phyloP scores from a whole-genome alignment of 2,888 invertebrate species.

The Amphipyra tragopoginis region DNA sequence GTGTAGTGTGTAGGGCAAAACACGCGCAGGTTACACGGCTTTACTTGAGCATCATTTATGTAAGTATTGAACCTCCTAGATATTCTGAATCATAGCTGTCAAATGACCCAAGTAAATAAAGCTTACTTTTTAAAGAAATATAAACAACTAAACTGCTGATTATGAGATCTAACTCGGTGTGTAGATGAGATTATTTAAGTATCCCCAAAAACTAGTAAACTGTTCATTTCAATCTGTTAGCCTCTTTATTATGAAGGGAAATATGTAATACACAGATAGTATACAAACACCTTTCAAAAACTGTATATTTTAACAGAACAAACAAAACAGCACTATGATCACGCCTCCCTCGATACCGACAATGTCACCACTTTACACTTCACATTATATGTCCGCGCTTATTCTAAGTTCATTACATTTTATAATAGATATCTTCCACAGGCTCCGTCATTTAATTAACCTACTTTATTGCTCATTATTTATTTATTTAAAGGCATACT shows the following conservation, averaged over 20 bases:
- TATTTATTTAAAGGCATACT: slow-evolving; percentile 81
- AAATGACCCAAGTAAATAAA: too few relatives aligned
- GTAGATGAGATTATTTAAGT: slow-evolving; percentile 40
- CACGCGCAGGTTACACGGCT: too few relatives aligned
- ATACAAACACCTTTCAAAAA: slow-evolving; percentile 65
- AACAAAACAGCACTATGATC: slow-evolving; percentile 62
- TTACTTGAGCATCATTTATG: slow-evolving; percentile 41
- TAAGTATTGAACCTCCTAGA: slow-evolving; percentile 19
- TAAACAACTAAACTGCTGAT: slow-evolving; percentile 2
- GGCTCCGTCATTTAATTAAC: slow-evolving; percentile 56
- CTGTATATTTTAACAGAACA: slow-evolving; percentile 63
- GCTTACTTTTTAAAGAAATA: not conserved
- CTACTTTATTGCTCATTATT: slow-evolving; percentile 79
- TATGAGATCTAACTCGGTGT: slow-evolving; percentile 12
- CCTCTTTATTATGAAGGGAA: slow-evolving; percentile 62
- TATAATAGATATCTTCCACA: slow-evolving; percentile 65
- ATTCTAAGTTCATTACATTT: slow-evolving; percentile 65
- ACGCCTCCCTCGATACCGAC: slow-evolving; percentile 52
- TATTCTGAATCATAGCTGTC: slow-evolving; percentile 6
- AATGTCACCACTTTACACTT: slow-evolving; percentile 66
- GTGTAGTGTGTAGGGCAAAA: too few relatives aligned
- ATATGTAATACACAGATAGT: slow-evolving; percentile 59
- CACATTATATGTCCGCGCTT: slow-evolving; percentile 72
- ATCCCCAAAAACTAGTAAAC: slow-evolving; percentile 49
- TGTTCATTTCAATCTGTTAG: slow-evolving; percentile 53